Conservation (phyloP, 2,888 invertebrate species). For the Tiliacea aurago region DNA sequence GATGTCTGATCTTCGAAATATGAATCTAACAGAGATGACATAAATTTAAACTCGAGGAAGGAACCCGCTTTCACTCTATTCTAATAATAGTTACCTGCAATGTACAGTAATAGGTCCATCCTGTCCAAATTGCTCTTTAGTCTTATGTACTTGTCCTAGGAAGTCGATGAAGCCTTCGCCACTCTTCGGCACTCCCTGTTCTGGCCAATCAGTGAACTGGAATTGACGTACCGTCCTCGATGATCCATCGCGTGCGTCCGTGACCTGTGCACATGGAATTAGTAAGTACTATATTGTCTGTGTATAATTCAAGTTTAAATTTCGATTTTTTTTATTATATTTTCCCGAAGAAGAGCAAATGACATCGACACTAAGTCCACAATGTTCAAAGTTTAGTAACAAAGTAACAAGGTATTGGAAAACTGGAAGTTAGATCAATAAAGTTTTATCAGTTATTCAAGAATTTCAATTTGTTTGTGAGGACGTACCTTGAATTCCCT, state of each 20-base stretch:
- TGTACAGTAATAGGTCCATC: slow-evolving; percentile 99
- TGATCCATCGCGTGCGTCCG: slow-evolving; percentile 99
- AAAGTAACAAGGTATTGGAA: slow-evolving; percentile 50
- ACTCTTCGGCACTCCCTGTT: slow-evolving; percentile 98
- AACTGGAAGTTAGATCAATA: slow-evolving; percentile 54
- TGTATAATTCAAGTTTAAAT: slow-evolving; percentile 8
- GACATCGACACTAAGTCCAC: slow-evolving; percentile 33
- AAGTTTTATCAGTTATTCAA: slow-evolving; percentile 55
- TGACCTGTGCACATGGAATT: slow-evolving; percentile 91
- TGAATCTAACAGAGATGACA: not conserved
- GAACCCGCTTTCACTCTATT: no score
- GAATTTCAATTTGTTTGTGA: slow-evolving; percentile 50
- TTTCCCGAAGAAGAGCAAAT: slow-evolving; percentile 28
- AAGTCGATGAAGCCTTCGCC: slow-evolving; percentile 99
- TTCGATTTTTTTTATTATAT: slow-evolving; percentile 11
- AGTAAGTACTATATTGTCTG: not conserved
- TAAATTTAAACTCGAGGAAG: no score
- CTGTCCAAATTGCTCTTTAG: slow-evolving; percentile 99
- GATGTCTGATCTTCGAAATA: not conserved
- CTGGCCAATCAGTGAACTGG: slow-evolving; percentile 99
- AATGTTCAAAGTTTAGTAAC: slow-evolving; percentile 43
- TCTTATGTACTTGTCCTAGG: slow-evolving; percentile 99
- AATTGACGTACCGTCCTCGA: slow-evolving; percentile 98
- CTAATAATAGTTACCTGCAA: slow-evolving; percentile 92
- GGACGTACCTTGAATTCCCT: slow-evolving; percentile 97